Evolutionary conservation across 2,888 invertebrate species (phyloP).

Genomic region (Imbricaverruca yamaguchii): DNA sequence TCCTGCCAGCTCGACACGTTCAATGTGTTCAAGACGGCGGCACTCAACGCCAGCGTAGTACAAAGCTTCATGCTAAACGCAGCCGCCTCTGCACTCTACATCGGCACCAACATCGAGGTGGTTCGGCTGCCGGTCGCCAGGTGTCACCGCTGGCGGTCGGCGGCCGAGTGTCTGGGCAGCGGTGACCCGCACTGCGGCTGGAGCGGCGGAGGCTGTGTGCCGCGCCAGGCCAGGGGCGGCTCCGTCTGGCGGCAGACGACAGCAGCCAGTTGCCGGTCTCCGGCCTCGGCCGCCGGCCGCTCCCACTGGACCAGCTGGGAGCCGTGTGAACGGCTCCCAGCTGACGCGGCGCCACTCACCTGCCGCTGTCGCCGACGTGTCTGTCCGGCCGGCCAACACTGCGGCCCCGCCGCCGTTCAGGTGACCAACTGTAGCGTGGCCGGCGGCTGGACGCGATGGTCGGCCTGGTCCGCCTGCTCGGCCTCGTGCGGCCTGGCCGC

Average conservation of each 20-base stretch:
- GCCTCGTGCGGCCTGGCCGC: slow-evolving; percentile 79
- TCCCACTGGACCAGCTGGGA: slow-evolving; percentile 81
- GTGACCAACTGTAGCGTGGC: slow-evolving; percentile 81
- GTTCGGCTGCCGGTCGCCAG: slow-evolving; percentile 68
- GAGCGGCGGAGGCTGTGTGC: slow-evolving; percentile 66
- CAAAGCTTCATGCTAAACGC: not conserved
- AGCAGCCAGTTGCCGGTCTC: slow-evolving; percentile 59
- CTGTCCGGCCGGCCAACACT: slow-evolving; percentile 57
- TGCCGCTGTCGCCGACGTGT: not conserved
- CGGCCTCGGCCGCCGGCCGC: slow-evolving; percentile 59
- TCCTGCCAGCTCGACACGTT: not conserved
- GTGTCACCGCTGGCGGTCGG: slow-evolving; percentile 63
- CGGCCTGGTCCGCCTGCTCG: slow-evolving; percentile 82
- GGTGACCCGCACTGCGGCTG: slow-evolving; percentile 94
- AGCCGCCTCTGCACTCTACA: slow-evolving; percentile 51
- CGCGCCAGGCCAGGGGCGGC: slow-evolving; percentile 57
- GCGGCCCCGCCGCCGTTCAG: slow-evolving; percentile 52
- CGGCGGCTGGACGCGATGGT: slow-evolving; percentile 90
- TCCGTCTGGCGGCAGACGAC: slow-evolving; percentile 65
- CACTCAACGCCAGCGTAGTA: not conserved
- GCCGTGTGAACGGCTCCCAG: slow-evolving; percentile 61
- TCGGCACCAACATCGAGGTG: slow-evolving; percentile 60
- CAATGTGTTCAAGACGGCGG: not conserved
- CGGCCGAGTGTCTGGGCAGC: slow-evolving; percentile 65
- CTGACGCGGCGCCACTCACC: slow-evolving; percentile 45